Conservation (phyloP, 2,888 invertebrate genomes). For the Coelopa pilipes region DNA sequence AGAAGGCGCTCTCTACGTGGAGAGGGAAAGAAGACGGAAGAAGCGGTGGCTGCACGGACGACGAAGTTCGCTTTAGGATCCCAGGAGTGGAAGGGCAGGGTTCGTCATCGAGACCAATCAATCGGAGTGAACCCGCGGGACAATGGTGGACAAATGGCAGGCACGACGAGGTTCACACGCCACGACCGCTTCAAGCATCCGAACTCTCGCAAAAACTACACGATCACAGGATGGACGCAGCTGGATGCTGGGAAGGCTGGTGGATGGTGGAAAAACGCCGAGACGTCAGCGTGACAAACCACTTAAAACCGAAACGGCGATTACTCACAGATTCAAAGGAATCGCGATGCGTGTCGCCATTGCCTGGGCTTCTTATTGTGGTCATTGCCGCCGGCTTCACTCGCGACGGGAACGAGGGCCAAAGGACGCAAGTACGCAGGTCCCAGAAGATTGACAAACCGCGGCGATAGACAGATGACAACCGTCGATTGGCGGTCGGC, state of each 20-base stretch:
- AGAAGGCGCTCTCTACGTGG: no score
- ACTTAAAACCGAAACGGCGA: constrained; percentile 22
- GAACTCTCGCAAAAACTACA: no score
- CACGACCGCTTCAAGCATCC: neutral
- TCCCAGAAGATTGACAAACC: constrained; percentile 20
- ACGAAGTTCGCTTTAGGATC: no score
- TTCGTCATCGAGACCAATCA: no score
- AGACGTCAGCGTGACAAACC: constrained; percentile 14
- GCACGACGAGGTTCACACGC: neutral
- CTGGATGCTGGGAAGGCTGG: no score
- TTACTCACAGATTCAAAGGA: constrained; percentile 21
- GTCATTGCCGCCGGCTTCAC: constrained; percentile 18
- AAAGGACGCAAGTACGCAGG: neutral
- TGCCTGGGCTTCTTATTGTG: neutral
- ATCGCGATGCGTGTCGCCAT: constrained; percentile 8
- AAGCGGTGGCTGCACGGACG: no score
- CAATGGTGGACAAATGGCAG: no score
- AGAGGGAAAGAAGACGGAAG: no score
- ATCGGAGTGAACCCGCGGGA: no score
- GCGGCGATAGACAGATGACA: constrained; percentile 12
- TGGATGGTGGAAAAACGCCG: neutral
- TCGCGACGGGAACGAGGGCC: neutral
- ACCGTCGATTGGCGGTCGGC: neutral
- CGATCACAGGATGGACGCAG: no score
- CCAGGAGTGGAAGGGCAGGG: no score